These are phyloP conservation scores for Tauraco erythrolophus DNA, from an alignment of 2,113 vertebrate species.

Conservation along the genomic window DNA sequence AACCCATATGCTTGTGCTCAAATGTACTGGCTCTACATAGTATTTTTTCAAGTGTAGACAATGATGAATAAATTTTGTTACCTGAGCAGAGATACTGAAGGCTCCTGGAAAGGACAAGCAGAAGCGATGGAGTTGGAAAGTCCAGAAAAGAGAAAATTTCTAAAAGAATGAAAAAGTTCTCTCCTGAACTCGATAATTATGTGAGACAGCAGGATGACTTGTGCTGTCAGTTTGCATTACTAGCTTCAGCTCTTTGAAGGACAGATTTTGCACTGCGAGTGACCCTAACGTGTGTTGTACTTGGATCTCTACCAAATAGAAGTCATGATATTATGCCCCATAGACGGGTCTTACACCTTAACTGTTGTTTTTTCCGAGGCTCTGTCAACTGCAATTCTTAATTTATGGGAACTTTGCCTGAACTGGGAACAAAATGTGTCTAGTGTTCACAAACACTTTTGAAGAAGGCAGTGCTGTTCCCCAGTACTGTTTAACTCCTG, in stretches of 20 bases:
- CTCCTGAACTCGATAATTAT: conserved; percentile 81
- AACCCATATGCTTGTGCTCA: neutral
- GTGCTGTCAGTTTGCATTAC: conserved; percentile 74
- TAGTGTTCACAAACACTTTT: conserved; percentile 78
- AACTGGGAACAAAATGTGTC: conserved; percentile 78
- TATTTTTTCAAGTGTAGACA: conserved; percentile 45
- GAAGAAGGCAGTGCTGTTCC: conserved; percentile 77
- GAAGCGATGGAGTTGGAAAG: conserved; percentile 79
- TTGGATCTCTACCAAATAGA: conserved; percentile 11
- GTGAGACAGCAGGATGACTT: conserved; percentile 77
- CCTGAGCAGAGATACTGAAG: conserved; percentile 80
- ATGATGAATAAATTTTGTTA: conserved; percentile 80
- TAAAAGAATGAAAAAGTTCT: conserved; percentile 80
- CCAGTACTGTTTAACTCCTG: conserved; percentile 75
- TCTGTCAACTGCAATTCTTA: neutral
- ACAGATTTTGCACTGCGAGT: neutral
- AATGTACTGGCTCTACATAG: neutral
- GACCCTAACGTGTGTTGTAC: neutral
- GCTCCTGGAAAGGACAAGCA: conserved; percentile 75
- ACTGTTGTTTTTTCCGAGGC: neutral
- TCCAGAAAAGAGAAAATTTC: conserved; percentile 82
- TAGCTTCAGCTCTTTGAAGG: neutral
- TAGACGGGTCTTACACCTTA: neutral
- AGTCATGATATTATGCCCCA: neutral
- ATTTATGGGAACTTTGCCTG: conserved; percentile 79